These are phyloP conservation scores for Microcaecilia unicolor DNA, from an alignment of 2,797 vertebrate species.

Conservation along the genomic window DNA sequence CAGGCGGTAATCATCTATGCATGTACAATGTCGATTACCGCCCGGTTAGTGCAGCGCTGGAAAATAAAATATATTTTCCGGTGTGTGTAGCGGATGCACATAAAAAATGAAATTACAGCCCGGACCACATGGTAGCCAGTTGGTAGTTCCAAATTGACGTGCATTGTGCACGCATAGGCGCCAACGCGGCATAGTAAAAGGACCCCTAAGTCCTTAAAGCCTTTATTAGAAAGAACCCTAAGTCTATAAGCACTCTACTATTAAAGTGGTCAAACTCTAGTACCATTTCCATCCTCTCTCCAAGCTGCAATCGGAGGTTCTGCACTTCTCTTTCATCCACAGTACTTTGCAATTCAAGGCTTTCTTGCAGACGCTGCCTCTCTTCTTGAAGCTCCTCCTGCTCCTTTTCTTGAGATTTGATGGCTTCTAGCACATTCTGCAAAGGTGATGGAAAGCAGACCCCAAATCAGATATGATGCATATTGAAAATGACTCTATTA, in stretches of 20 bases:
- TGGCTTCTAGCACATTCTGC: constrained; percentile 30
- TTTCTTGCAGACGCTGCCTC: constrained; percentile 27
- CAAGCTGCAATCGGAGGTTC: constrained; percentile 9
- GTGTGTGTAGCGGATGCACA: no score
- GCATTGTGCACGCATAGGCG: no score
- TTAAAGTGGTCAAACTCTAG: neutral
- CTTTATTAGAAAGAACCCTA: neutral
- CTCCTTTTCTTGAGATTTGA: constrained; percentile 9
- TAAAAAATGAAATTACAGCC: no score
- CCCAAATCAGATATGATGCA: neutral
- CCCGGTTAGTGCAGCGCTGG: no score
- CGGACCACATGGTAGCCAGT: no score
- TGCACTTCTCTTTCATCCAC: constrained; percentile 8
- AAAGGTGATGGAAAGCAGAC: neutral
- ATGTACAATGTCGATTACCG: no score
- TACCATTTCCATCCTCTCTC: constrained; percentile 24
- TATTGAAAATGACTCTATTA: neutral
- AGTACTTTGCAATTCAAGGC: constrained; percentile 15
- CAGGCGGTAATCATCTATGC: no score
- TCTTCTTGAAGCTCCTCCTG: constrained; percentile 8
- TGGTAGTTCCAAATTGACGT: no score
- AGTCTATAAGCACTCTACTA: neutral
- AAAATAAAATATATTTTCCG: no score
- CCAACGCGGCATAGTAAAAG: no score
- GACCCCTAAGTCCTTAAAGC: no score